These are phyloP conservation scores for Danaus chrysippus DNA, from an alignment of 2,888 invertebrate species.

Conservation along the genomic window DNA sequence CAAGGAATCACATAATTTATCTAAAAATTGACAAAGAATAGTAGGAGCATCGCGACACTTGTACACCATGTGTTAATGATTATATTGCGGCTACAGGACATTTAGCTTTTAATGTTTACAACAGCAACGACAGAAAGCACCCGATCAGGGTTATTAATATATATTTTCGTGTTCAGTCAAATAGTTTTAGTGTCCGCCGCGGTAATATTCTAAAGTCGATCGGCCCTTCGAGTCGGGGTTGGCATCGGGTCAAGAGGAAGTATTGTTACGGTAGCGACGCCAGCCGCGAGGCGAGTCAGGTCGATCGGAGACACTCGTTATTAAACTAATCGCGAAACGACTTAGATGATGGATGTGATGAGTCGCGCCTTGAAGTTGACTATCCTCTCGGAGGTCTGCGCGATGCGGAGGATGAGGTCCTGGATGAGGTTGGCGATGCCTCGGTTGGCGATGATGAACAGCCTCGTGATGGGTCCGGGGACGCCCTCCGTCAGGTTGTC, in stretches of 20 bases:
- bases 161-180: conserved; percentile 37
- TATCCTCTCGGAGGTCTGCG: conserved; percentile 93
- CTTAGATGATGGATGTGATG: conserved; percentile 92
- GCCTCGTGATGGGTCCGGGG: conserved; percentile 91
- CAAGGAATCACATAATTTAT: conserved; percentile 7
- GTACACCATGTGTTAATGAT: conserved; percentile 8
- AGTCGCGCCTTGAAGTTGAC: conserved; percentile 96
- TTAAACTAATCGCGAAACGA: conserved; percentile 56
- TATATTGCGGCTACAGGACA: conserved; percentile 13
- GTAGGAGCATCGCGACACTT: neutral
- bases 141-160: conserved; percentile 15
- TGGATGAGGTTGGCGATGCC: conserved; percentile 92
- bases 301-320: conserved; percentile 35
- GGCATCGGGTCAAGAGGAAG: conserved; percentile 14
- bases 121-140: conserved; percentile 25
- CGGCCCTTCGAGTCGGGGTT: conserved; percentile 22
- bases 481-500: conserved; percentile 89
- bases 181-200: conserved; percentile 35
- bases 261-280: conserved; percentile 9
- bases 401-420: conserved; percentile 92
- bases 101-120: conserved; percentile 24
- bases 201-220: conserved; percentile 24
- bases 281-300: conserved; percentile 22
- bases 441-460: conserved; percentile 92
- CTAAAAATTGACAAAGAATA: conserved; percentile 8